These are phyloP conservation scores for Leptocoma aspasia DNA, from an alignment of 2,113 vertebrate genomes.

Conservation along the genomic window DNA sequence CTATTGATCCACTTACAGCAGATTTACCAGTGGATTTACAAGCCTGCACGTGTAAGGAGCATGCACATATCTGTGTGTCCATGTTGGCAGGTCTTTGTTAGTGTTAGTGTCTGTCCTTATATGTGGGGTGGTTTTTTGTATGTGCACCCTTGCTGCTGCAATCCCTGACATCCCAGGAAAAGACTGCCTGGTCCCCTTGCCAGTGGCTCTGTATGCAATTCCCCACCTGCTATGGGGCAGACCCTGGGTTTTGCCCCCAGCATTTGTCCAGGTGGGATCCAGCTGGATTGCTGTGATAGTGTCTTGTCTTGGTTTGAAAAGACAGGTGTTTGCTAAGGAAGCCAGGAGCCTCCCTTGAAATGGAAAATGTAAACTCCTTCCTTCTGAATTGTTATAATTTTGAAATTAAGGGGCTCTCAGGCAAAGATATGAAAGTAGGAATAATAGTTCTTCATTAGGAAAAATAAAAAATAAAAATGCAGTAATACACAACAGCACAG, in stretches of 20 bases:
- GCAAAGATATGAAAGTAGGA: too few relatives aligned
- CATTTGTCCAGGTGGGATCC: background rate
- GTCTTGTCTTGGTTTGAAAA: background rate
- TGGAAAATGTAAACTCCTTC: too few relatives aligned
- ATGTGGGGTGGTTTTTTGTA: background rate
- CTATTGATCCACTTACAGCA: accelerated
- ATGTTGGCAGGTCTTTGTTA: accelerated
- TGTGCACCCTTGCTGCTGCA: background rate
- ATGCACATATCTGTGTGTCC: accelerated
- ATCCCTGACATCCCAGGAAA: background rate
- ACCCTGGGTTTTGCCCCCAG: background rate
- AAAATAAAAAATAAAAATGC: too few relatives aligned
- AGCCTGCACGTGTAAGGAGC: accelerated
- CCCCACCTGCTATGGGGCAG: background rate
- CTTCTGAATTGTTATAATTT: too few relatives aligned
- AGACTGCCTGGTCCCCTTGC: background rate
- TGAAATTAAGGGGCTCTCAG: too few relatives aligned
- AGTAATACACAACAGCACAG: too few relatives aligned
- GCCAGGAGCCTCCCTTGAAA: too few relatives aligned
- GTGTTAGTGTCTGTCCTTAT: background rate
- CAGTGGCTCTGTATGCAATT: accelerated
- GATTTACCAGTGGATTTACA: background rate
- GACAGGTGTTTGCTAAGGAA: too few relatives aligned
- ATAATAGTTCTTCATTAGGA: too few relatives aligned
- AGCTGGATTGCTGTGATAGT: background rate